Base-by-base conservation (phyloP, 2,888 invertebrate species). In the Helicoverpa assulta region DNA sequence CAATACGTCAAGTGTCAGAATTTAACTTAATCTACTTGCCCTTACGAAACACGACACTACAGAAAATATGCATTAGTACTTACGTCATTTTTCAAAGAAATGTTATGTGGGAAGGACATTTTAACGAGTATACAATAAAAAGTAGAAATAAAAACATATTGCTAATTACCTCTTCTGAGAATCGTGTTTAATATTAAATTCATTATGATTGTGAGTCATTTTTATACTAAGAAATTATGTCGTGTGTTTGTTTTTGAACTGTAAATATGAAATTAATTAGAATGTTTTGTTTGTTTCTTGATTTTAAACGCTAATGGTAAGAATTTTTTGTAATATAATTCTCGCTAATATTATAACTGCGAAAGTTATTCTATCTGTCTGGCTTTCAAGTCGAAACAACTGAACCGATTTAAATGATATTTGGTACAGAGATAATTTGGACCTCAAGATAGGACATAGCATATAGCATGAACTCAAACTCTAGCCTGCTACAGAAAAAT, bases 151-250 rank as follows among this genome's bases (percentile, higher is more conserved):
- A 40, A 73, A 63, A 58, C 14, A 29, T 53, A 60, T 50, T 26
- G 60, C 60, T 78, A 63, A 67, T 73, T 61, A 64, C 58, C 57
- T 47, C 57, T 78, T 73, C 75, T 50, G n/a, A 58, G 74, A 78
- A 73, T 5, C 21, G 8, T n/a, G n/a, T 47, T 47, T 47, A n/a
- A 47, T 51, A 37, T 56, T 33, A 29, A 16, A 14, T 55, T 18
- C 26, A 55, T 62, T 12, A 8, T 62, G 14, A 52, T 21, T 59
- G 26, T 68, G 76, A 73, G 16, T 76, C 76, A 76, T 18, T 29
- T 43, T 0, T 12, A 43, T 61, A 51, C 33, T 19, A 10, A 4
- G 63, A 60, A 63, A 2, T 21, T 37, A 5, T 18, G 40, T 50
- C 40, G 50, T 14, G 4, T 40, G 40, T 29, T 50, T 21, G 16